Base-by-base conservation (phyloP, 2,113 vertebrate species). In the Tricholaema leucomelas region DNA sequence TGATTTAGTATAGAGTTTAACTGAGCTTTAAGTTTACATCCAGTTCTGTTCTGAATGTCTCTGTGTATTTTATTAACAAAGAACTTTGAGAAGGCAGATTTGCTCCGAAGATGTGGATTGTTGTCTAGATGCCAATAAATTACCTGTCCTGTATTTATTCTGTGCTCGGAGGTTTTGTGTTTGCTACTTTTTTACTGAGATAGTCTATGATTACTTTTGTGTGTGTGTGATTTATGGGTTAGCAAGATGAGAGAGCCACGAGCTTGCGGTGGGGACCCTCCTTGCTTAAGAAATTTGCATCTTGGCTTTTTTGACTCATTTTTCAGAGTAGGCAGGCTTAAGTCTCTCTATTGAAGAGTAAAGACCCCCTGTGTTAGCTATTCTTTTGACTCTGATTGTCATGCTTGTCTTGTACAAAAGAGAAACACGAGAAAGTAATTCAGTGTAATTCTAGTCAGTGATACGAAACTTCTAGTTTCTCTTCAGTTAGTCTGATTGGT, bases 251-350 rank as follows among this genome's bases (percentile, higher is more conserved):
- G 10, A 12, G 38, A 18, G 24, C 23, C 8, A 58, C 9, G 4
- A 54, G 17, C 19, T 76, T 76, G 31, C 19, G 44, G 18, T 10
- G 3, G 8, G 55, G 24, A 28, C 2, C 10, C 3, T 74, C 48
- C 48, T 81, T 86, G 2, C 30, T 42, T 56, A 31, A 88, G 58
- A 19, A 75, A 23, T 56, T 52, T 60, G 7, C 3, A 2, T 35
- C 4, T 67, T 56, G 25, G 4, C 4, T 8, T 16, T 75, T 72
- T 71, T 48, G 6, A 0, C 25, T 55, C 0, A 4, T 63, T 44
- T 58, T 86, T 88, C 21, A 31, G 5, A 33, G 9, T 28, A 14
- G 30, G 27, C 8, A 23, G 38, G 4, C 48, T 89, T 87, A 46
- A 46, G 13, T 56, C 2, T 38, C 24, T 86, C 55, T 77, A 10